These are phyloP conservation scores for Chaetodon trifasciatus DNA, from an alignment of 2,797 vertebrate species.

Conservation along the genomic window DNA sequence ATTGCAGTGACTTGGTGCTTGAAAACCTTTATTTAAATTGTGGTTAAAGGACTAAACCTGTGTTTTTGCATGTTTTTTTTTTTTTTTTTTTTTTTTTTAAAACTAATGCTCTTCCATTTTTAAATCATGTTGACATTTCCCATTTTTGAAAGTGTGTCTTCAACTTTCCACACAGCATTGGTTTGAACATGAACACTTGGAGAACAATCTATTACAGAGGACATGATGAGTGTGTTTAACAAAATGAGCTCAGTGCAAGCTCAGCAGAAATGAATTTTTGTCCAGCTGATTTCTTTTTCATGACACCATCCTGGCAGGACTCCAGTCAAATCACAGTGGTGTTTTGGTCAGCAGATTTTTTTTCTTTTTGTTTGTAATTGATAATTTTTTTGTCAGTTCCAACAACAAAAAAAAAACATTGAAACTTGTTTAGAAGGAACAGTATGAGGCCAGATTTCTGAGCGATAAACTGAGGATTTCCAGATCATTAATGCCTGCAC, in stretches of 20 bases:
- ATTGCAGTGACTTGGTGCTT: background rate
- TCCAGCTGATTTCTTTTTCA: background rate
- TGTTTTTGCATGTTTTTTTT: background rate
- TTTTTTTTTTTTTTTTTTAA: too few relatives aligned
- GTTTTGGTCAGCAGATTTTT: background rate
- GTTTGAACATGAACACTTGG: background rate
- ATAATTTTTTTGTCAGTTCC: background rate
- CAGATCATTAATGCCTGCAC: too few relatives aligned
- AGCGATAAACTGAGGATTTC: background rate
- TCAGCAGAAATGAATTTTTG: background rate
- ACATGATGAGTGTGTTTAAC: background rate
- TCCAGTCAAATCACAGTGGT: background rate
- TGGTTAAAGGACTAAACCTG: background rate
- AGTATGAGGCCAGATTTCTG: background rate
- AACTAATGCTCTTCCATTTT: background rate
- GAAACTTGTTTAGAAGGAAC: background rate
- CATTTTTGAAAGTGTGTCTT: background rate
- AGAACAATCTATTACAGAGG: background rate
- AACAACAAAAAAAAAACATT: background rate
- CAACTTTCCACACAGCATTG: background rate
- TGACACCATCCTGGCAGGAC: background rate
- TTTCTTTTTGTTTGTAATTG: background rate
- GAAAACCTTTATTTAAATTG: background rate
- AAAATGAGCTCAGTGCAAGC: background rate
- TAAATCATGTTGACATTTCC: background rate